Percentiles rank a stretch among this genome's conserved stretches.
Conservation (phyloP, 1,140 invertebrate species). For the Meteorus sp. region DNA sequence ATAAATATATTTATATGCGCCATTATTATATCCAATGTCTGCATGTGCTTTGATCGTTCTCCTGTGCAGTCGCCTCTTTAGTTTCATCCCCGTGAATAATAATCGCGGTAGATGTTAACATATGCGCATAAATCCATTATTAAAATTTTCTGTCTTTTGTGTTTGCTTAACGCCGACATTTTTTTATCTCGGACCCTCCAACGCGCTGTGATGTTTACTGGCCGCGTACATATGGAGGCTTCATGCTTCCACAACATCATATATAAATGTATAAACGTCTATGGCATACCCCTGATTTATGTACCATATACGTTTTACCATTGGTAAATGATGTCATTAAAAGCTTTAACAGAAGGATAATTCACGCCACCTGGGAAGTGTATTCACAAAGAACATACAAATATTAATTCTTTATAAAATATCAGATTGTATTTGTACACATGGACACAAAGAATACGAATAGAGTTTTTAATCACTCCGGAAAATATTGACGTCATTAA, state of each 20-base stretch:
- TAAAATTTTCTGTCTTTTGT: conserved; percentile 54
- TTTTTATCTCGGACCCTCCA: conserved; percentile 44
- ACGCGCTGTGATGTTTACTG: not conserved
- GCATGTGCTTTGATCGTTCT: conserved; percentile 10
- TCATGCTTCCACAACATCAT: too few species aligned
- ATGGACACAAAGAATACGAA: too few species aligned
- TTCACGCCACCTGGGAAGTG: conserved; percentile 10
- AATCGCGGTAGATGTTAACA: conserved; percentile 41
- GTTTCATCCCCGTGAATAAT: conserved; percentile 30
- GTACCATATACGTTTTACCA: too few species aligned
- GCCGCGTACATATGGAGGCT: conserved; percentile 52
- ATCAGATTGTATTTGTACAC: too few species aligned
- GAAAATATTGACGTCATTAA: conserved; percentile 23
- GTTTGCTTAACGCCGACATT: conserved; percentile 40
- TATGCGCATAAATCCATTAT: conserved; percentile 61
- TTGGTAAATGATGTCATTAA: conserved; percentile 48
- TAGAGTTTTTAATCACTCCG: conserved; percentile 17
- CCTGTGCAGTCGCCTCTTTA: not conserved
- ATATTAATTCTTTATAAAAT: not conserved
- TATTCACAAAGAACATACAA: conserved; percentile 10
- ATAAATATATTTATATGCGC: too few species aligned
- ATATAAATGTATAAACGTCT: not conserved
- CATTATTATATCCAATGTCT: not conserved
- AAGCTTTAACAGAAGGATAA: conserved; percentile 38
- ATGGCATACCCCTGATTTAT: too few species aligned